Evolutionary conservation across 2,113 vertebrate species (phyloP).

Genomic region (Tachycineta bicolor): DNA sequence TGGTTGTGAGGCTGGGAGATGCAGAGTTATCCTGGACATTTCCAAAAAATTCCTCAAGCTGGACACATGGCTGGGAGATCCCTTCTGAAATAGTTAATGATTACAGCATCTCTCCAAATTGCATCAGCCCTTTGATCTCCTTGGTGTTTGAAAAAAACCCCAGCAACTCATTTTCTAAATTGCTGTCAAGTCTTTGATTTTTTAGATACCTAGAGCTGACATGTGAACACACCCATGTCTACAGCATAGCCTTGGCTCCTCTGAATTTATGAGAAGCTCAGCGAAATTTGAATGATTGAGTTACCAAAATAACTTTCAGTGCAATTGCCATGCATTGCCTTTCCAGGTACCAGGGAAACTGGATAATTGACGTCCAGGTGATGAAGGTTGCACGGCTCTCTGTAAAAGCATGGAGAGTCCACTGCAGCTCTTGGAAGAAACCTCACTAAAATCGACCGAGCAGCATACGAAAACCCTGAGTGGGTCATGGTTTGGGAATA

Average conservation of each 20-base stretch:
- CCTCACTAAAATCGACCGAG: not conserved
- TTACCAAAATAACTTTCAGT: slow-evolving; percentile 24
- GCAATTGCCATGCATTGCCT: slow-evolving; percentile 3
- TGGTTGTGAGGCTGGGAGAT: not conserved
- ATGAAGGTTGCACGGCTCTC: not conserved
- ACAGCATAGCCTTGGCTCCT: not conserved
- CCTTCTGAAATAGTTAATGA: slow-evolving; percentile 11
- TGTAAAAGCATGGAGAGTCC: not conserved
- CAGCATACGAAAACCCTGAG: not conserved
- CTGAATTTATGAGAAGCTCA: slow-evolving; percentile 10
- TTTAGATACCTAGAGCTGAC: not conserved
- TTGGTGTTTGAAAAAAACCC: not conserved
- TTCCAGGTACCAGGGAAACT: slow-evolving; percentile 17
- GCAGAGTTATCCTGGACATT: not conserved
- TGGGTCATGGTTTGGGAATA: not conserved
- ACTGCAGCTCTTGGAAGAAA: not conserved
- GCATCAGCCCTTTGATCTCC: slow-evolving; percentile 14
- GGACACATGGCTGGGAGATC: not conserved
- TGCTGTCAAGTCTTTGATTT: slow-evolving; percentile 38
- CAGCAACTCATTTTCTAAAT: slow-evolving; percentile 40
- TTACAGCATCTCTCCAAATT: not conserved
- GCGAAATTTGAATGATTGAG: slow-evolving; percentile 14
- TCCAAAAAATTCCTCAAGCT: not conserved
- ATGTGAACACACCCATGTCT: slow-evolving; percentile 28
- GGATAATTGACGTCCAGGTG: slow-evolving; percentile 42